Percentiles rank a stretch among this genome's conserved stretches.
phyloP scores from a whole-genome alignment of 2,797 vertebrate genomes.

The Amazonetta brasiliensis region DNA sequence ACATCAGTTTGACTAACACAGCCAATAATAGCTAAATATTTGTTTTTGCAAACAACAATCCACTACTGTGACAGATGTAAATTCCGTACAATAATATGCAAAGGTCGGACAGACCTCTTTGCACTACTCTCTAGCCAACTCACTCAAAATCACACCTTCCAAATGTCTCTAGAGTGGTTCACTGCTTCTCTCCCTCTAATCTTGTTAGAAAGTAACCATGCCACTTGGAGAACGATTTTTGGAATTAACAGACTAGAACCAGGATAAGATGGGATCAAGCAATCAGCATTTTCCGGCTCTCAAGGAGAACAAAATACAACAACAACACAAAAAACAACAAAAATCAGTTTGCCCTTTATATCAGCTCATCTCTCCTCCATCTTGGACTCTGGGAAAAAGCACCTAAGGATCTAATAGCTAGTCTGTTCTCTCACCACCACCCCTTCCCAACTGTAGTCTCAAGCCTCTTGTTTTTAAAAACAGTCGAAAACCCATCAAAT shows the following conservation, averaged over 20 bases:
- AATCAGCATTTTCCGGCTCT: neutral
- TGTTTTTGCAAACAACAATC: neutral
- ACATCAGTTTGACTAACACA: neutral
- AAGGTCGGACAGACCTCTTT: neutral
- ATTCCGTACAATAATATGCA: neutral
- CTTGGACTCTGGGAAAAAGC: neutral
- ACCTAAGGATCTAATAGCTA: neutral
- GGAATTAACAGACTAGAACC: slow-evolving; percentile 24
- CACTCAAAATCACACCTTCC: neutral
- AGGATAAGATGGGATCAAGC: neutral
- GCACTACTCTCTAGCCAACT: neutral
- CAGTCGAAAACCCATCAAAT: neutral
- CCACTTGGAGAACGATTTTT: slow-evolving; percentile 13
- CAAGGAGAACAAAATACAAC: neutral
- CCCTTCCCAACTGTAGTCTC: neutral
- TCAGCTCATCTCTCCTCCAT: neutral
- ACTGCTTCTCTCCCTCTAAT: slow-evolving; percentile 11
- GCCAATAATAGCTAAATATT: slow-evolving; percentile 18
- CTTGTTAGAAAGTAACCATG: neutral
- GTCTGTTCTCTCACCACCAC: neutral
- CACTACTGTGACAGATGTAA: neutral
- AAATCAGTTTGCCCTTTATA: neutral
- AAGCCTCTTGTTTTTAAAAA: neutral
- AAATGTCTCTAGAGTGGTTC: neutral
- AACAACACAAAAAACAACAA: neutral